Conservation (phyloP, 2,888 invertebrate species). For the Conistra vaccinii region DNA sequence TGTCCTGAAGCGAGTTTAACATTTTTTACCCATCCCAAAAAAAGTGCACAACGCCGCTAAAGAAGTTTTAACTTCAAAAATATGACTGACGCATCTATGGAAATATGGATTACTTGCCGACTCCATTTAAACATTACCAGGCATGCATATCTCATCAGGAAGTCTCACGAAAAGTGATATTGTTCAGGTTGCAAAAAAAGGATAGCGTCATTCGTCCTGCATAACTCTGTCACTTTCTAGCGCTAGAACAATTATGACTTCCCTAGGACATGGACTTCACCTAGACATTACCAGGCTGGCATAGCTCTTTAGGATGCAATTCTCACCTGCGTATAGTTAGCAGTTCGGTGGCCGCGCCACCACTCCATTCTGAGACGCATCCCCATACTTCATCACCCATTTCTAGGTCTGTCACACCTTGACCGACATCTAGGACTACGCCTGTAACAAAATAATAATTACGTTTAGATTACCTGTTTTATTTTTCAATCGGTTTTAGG, state of each 20-base stretch:
- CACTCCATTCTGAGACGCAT: slow-evolving; percentile 86
- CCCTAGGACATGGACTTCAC: background rate
- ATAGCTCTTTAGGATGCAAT: background rate
- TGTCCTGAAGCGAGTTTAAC: no score
- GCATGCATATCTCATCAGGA: slow-evolving; percentile 1
- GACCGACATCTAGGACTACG: slow-evolving; percentile 85
- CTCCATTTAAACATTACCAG: slow-evolving; percentile 15
- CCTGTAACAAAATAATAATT: slow-evolving; percentile 68
- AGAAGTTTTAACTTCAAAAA: no score
- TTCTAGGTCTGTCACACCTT: slow-evolving; percentile 83
- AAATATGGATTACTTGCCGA: no score
- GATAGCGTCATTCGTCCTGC: background rate
- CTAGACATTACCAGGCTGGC: slow-evolving; percentile 14
- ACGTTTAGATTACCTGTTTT: background rate
- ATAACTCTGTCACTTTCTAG: background rate
- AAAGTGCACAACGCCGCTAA: no score
- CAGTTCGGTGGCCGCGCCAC: slow-evolving; percentile 86
- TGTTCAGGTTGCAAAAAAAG: background rate
- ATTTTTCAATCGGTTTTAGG: background rate
- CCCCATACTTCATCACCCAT: slow-evolving; percentile 90
- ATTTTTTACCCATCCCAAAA: no score
- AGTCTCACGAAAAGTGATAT: slow-evolving; percentile 63
- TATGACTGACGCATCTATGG: no score
- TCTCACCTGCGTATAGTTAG: slow-evolving; percentile 83
- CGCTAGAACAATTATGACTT: background rate